phyloP scores from a whole-genome alignment of 2,888 invertebrate genomes.

The Andrena fulva region DNA sequence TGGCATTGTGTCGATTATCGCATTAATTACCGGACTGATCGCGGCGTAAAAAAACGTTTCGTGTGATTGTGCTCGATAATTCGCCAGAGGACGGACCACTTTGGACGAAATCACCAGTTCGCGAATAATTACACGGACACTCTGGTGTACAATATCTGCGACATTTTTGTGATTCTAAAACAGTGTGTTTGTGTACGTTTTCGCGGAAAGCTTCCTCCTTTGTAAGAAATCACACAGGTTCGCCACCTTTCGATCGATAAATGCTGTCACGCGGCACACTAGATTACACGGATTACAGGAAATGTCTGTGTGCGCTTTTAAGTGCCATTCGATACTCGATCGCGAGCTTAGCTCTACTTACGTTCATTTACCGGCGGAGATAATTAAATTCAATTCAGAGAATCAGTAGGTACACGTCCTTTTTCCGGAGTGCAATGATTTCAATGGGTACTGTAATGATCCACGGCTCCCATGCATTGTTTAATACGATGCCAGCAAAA shows the following conservation, averaged over 20 bases:
- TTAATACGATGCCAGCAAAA: constrained; percentile 10
- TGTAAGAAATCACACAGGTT: not conserved
- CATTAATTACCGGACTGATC: not conserved
- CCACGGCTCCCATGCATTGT: constrained; percentile 3
- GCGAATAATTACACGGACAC: constrained; percentile 5
- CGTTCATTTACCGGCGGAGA: not conserved
- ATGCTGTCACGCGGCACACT: constrained; percentile 2
- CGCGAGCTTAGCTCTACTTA: not conserved
- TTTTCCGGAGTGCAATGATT: not conserved
- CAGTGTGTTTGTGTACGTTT: constrained; percentile 1
- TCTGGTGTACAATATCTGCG: constrained; percentile 7
- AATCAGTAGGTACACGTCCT: not conserved
- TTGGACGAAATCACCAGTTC: constrained; percentile 17
- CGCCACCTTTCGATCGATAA: constrained; percentile 9
- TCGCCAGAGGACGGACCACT: constrained; percentile 18
- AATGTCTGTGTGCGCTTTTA: constrained; percentile 5
- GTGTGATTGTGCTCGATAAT: not conserved
- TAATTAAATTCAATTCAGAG: constrained; percentile 27
- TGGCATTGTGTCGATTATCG: not conserved
- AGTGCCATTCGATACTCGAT: constrained; percentile 4
- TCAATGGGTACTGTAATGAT: constrained; percentile 3
- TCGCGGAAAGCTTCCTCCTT: constrained; percentile 9
- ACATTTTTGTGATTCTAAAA: constrained; percentile 20
- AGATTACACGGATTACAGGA: constrained; percentile 3
- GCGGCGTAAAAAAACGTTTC: not conserved